Conservation (phyloP, 2,113 vertebrate species). For the Alethe diademata region DNA sequence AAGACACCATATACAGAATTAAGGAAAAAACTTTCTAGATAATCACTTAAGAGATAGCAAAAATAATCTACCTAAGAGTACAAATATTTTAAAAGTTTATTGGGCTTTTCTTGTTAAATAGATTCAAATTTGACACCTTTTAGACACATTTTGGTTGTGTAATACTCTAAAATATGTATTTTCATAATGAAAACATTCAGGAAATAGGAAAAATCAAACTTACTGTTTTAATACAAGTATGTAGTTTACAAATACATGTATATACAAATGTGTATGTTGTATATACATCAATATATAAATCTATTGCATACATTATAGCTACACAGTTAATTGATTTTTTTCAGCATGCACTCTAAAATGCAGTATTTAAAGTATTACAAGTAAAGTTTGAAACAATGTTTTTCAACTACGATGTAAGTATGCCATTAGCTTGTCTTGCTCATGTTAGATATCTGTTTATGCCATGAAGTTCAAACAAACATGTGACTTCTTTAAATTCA, state of each 20-base stretch:
- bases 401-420: slow-evolving; percentile 4
- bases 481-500: slow-evolving; percentile 73
- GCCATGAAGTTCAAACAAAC: slow-evolving; percentile 64
- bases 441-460: slow-evolving; percentile 40
- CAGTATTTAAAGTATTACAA: background rate
- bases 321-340: background rate
- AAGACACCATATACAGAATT: background rate
- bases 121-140: background rate
- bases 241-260: background rate
- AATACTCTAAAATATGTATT: background rate
- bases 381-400: slow-evolving; percentile 3
- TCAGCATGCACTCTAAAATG: background rate
- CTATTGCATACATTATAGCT: background rate
- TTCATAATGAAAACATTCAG: background rate
- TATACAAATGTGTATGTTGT: background rate
- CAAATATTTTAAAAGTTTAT: background rate
- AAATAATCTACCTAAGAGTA: background rate
- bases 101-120: background rate
- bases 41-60: background rate
- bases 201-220: background rate
- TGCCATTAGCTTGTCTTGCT: slow-evolving; percentile 48
- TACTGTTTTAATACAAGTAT: background rate
- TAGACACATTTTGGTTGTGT: background rate
- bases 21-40: background rate
- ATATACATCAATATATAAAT: background rate